These are phyloP conservation scores for human (Homo sapiens) DNA, from an alignment of 2,113 vertebrate species.

Conservation along the genomic window GRCh38 chr11:38267001-38267500, in stretches of 20 bases:
- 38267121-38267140: too few relatives aligned
- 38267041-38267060: too few relatives aligned
- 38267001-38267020: too few relatives aligned
- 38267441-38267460: neutral
- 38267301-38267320: neutral
- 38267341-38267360: neutral
- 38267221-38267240: neutral
- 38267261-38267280: neutral
- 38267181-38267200: too few relatives aligned
- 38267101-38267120: too few relatives aligned
- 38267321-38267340: neutral
- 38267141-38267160: too few relatives aligned
- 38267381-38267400: neutral
- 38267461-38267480: neutral
- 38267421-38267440: neutral
- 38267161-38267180: too few relatives aligned
- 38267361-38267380: neutral
- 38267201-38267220: too few relatives aligned
- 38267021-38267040: too few relatives aligned
- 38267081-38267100: too few relatives aligned
- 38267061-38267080: too few relatives aligned
- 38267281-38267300: neutral
- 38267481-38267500: neutral
- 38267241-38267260: neutral
- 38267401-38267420: neutral